These are phyloP conservation scores for Protomyctophum bolini DNA, from an alignment of 2,113 vertebrate genomes.

Conservation along the genomic window DNA sequence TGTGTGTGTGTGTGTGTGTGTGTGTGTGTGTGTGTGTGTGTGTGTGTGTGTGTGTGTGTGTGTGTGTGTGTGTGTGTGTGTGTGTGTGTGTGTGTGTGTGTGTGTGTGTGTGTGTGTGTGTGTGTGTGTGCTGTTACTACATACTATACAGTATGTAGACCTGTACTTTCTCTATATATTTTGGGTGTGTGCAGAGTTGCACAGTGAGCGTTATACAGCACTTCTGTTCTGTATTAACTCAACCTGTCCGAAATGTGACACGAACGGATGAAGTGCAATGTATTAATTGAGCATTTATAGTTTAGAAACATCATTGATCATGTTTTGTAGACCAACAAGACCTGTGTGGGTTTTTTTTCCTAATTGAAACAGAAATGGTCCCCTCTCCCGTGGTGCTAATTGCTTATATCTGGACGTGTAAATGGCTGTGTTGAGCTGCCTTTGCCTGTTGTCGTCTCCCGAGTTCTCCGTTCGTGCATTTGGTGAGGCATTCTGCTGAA, in stretches of 20 bases:
- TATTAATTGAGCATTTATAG: neutral
- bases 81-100: neutral
- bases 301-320: neutral
- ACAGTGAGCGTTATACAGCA: constrained; percentile 16
- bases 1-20: constrained; percentile 37
- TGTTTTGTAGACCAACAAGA: neutral
- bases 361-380: neutral
- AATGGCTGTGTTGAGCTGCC: constrained; percentile 2
- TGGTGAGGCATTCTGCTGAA: neutral
- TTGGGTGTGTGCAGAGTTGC: neutral
- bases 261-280: neutral
- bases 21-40: constrained; percentile 23
- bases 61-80: constrained; percentile 35
- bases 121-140: too few relatives aligned
- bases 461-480: neutral
- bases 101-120: constrained; percentile 31
- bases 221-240: neutral
- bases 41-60: neutral
- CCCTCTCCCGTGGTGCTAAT: neutral
- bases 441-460: neutral
- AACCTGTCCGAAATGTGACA: neutral
- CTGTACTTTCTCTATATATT: too few relatives aligned
- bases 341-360: neutral
- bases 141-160: too few relatives aligned
- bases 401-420: neutral